Evolutionary conservation across 2,113 vertebrate species (phyloP).

Genomic region (Pelodiscus sinensis): DNA sequence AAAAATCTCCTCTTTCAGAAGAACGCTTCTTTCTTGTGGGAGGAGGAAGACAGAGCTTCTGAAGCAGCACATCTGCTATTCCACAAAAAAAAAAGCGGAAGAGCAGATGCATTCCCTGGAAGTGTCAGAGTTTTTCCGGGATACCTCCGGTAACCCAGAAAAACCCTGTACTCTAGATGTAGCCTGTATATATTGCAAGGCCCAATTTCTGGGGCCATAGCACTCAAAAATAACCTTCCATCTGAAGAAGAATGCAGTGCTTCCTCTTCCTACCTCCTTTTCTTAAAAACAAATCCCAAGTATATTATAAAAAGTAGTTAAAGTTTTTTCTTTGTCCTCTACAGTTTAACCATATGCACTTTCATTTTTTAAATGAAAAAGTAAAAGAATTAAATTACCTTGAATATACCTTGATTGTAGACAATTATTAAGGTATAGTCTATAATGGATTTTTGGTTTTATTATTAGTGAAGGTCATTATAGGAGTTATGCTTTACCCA

Average conservation of each 20-base stretch:
- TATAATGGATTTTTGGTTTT: slow-evolving; percentile 66
- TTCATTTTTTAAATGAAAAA: slow-evolving; percentile 31
- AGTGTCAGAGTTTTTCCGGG: no score
- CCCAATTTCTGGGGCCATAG: neutral
- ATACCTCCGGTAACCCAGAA: no score
- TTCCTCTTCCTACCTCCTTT: neutral
- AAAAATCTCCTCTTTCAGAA: no score
- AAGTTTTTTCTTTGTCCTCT: neutral
- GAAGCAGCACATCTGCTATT: no score
- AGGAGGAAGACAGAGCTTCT: no score
- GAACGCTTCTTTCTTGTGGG: no score
- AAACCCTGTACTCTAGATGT: no score
- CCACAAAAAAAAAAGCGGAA: no score
- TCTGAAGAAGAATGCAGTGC: neutral
- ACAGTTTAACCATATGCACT: neutral
- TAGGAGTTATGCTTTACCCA: slow-evolving; percentile 70
- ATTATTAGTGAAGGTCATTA: slow-evolving; percentile 74
- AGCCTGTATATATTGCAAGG: neutral
- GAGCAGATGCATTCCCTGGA: no score
- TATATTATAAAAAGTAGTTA: neutral
- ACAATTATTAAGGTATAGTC: slow-evolving; percentile 50
- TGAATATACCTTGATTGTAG: slow-evolving; percentile 27
- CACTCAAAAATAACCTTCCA: neutral
- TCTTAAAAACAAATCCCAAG: neutral
- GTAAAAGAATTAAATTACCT: slow-evolving; percentile 19